Base-by-base conservation (phyloP, 2,888 invertebrate genomes). In the Kryphioiulus occultus region DNA sequence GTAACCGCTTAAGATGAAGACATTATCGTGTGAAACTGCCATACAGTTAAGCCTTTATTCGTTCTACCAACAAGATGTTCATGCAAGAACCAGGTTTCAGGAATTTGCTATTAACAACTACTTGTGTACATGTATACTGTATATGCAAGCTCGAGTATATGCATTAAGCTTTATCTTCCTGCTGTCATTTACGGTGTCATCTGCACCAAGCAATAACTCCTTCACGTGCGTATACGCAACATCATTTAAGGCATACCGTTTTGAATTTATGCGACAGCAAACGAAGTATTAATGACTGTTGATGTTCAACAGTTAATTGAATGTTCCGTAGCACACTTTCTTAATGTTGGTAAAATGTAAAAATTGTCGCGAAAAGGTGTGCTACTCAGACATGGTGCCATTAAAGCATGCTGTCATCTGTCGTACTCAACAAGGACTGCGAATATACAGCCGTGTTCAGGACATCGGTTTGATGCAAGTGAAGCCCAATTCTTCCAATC, bases 241-340 rank as follows among this genome's bases (percentile, higher is more conserved):
- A 26, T 26, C 68, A 53, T 53, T 53, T 19, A 53, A n/a, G n/a
- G 53, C 3, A 19, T n/a, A 53, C 68, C 7, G 68, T 22, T 68
- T 68, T 68, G 26, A 68, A 68, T 68, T 68, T 68, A 68, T 68
- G 26, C 68, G 68, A 68, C 68, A 68, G 68, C 22, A 68, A 68
- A 68, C 68, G 68, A 68, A n/a, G 68, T 68, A 68, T 26, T 68
- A 68, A 68, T 68, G 68, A 68, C 68, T 68, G 68, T 68, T 68
- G 68, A 68, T 68, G 68, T 26, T 68, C 26, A n/a, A 68, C 68
- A 68, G 68, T 68, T 68, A 68, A 68, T n/a, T 26, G 68, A 68
- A 68, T 68, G 68, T 26, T 4, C 68, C 10, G 68, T 12, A 68
- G n/a, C 68, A 68, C 12, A 26, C 68, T 68, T 68, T 68, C 68